phyloP scores from a whole-genome alignment of 2,797 vertebrate genomes.

The Epinephelus malabaricus region DNA sequence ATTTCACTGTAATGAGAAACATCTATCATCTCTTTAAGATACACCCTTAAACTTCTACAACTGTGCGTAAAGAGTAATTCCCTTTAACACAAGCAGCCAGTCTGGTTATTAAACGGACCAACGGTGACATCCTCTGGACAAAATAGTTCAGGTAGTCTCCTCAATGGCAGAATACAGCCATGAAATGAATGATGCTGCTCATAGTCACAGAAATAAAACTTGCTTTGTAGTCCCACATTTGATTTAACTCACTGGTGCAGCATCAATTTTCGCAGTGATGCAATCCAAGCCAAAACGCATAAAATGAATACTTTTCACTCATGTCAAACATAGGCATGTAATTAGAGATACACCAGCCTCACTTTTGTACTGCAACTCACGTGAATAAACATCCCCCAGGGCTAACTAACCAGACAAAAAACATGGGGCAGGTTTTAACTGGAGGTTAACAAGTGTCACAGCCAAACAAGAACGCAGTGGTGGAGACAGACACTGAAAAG shows the following conservation, averaged over 20 bases:
- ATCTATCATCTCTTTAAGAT: not conserved
- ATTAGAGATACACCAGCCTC: constrained; percentile 55
- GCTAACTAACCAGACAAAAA: constrained; percentile 62
- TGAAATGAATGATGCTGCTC: not conserved
- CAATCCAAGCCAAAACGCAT: constrained; percentile 37
- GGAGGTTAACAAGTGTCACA: constrained; percentile 65
- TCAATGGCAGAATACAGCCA: not conserved
- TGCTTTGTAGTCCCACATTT: constrained; percentile 22
- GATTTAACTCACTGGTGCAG: constrained; percentile 16
- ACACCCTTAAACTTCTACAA: not conserved
- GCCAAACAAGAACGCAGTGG: constrained; percentile 37
- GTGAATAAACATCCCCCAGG: constrained; percentile 56
- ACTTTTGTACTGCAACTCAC: constrained; percentile 49
- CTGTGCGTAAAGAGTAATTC: constrained; percentile 3
- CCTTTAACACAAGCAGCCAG: not conserved
- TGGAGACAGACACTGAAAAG: constrained; percentile 41
- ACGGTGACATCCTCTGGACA: constrained; percentile 79
- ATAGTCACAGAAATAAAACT: constrained; percentile 16
- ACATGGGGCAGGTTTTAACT: constrained; percentile 51
- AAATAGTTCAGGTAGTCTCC: constrained; percentile 25
- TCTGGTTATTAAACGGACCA: constrained; percentile 46
- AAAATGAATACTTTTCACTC: constrained; percentile 49
- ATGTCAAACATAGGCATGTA: constrained; percentile 63
- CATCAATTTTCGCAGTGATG: constrained; percentile 33
- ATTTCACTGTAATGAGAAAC: constrained; percentile 1